These are phyloP conservation scores for Tridacna gigas DNA, from an alignment of 2,888 invertebrate species.

Conservation along the genomic window DNA sequence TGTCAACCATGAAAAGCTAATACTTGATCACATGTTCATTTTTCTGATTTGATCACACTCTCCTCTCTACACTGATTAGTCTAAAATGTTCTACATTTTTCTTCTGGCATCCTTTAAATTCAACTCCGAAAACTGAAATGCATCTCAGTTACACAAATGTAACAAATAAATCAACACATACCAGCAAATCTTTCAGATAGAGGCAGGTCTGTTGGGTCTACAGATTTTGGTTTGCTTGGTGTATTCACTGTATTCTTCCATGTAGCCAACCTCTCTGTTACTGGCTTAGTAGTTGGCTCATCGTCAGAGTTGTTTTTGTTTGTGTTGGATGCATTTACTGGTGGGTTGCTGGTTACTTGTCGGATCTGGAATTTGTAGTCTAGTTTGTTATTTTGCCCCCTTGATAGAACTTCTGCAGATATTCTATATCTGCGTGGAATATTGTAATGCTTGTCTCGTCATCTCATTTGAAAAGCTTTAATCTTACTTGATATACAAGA, in stretches of 20 bases:
- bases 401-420: not conserved
- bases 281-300: constrained; percentile 73
- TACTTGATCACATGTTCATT: no score
- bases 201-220: constrained; percentile 74
- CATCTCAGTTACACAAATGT: no score
- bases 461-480: no score
- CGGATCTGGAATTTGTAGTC: constrained; percentile 33
- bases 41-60: no score
- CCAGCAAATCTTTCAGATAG: constrained; percentile 76
- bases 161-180: not conserved
- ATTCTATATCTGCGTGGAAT: no score
- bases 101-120: no score
- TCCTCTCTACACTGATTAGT: no score
- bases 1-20: no score
- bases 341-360: constrained; percentile 40
- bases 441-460: no score
- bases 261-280: constrained; percentile 68
- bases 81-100: no score
- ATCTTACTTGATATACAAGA: no score
- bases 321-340: constrained; percentile 63
- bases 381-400: not conserved
- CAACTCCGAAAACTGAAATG: no score
- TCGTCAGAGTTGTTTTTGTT: constrained; percentile 58
- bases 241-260: constrained; percentile 70
- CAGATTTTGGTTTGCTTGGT: constrained; percentile 54